Conservation (phyloP, 2,113 vertebrate species). For the Meles meles region DNA sequence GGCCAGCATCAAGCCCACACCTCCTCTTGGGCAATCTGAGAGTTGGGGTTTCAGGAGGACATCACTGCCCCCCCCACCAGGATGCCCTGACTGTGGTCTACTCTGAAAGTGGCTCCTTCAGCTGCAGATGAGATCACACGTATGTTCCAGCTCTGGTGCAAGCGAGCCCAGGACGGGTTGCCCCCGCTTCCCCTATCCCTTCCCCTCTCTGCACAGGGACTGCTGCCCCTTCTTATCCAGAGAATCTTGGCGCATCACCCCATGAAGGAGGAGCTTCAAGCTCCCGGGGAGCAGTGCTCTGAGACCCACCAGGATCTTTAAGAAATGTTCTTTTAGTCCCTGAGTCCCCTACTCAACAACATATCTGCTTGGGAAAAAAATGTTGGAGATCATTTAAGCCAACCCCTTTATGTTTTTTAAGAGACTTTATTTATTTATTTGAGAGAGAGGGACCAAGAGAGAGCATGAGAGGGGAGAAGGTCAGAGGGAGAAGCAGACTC, state of each 20-base stretch:
- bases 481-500: no score
- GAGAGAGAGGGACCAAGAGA: no score
- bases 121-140: background rate
- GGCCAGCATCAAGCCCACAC: background rate
- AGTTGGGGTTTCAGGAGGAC: background rate
- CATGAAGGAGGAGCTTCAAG: background rate
- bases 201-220: background rate
- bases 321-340: background rate
- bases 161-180: background rate
- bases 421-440: no score
- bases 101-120: background rate
- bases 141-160: background rate
- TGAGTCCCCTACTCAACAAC: background rate
- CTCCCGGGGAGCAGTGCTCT: background rate
- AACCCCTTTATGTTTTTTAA: background rate
- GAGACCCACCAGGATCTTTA: background rate
- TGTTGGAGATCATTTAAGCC: background rate
- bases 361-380: background rate
- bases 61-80: background rate
- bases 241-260: background rate
- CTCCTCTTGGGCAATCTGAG: background rate
- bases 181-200: no score
- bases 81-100: background rate
- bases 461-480: no score
- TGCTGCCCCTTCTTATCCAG: background rate